Evolutionary conservation across 30 jellyfish, hydroid and myxozoan species (phyloP).

Genomic region (Hydractinia echinata): DNA sequence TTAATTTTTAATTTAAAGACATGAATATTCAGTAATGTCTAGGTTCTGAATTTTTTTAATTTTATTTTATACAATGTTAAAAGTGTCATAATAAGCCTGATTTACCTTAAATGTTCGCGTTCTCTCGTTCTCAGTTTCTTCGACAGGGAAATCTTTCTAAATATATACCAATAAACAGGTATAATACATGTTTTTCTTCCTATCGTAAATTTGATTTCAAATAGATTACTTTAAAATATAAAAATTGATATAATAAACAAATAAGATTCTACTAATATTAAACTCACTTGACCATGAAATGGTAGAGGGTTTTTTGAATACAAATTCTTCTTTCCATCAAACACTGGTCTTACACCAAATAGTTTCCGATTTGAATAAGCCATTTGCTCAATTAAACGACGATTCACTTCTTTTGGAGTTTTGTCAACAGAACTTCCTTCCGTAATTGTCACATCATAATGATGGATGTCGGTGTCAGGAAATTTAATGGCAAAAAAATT

Average conservation of each 20-base stretch:
- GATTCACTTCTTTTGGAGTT: slow-evolving; percentile 50
- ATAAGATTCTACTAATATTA: neutral
- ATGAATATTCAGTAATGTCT: neutral
- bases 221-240: neutral
- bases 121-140: slow-evolving; percentile 12
- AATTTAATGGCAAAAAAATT: slow-evolving; percentile 57
- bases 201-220: too few species aligned
- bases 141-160: slow-evolving; percentile 21
- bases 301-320: slow-evolving; percentile 53
- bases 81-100: neutral
- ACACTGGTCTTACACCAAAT: slow-evolving; percentile 66
- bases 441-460: slow-evolving; percentile 60
- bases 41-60: neutral
- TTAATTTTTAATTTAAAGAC: too few species aligned
- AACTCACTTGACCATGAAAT: slow-evolving; percentile 44
- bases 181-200: too few species aligned
- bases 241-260: neutral
- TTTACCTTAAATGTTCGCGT: slow-evolving; percentile 23
- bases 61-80: neutral
- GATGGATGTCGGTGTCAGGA: slow-evolving; percentile 64
- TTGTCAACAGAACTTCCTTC: slow-evolving; percentile 44
- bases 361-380: slow-evolving; percentile 36
- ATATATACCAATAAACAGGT: neutral
- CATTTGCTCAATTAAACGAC: slow-evolving; percentile 45
- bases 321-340: slow-evolving; percentile 71